These are phyloP conservation scores for Miichthys miiuy DNA, from an alignment of 2,797 vertebrate species.

Conservation along the genomic window DNA sequence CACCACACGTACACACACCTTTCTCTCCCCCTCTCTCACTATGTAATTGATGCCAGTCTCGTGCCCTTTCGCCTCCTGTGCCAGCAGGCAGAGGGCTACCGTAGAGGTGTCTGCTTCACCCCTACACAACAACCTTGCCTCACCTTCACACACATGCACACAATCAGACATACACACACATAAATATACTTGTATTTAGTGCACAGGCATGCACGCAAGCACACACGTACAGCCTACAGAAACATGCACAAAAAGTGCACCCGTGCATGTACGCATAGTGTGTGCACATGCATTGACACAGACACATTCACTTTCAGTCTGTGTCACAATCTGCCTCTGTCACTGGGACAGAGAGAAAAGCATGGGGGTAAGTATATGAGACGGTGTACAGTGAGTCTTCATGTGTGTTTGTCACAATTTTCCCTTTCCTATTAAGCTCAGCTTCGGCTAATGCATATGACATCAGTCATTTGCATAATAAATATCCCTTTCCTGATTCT, in stretches of 20 bases:
- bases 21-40: constrained; percentile 40
- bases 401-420: background rate
- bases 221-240: background rate
- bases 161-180: constrained; percentile 27
- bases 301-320: constrained; percentile 61
- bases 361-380: background rate
- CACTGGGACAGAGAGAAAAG: constrained; percentile 51
- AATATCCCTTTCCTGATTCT: background rate
- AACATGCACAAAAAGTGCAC: background rate
- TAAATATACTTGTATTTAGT: constrained; percentile 9
- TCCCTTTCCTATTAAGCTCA: background rate
- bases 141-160: constrained; percentile 79
- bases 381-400: background rate
- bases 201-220: constrained; percentile 10
- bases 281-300: background rate
- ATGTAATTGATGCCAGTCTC: constrained; percentile 84
- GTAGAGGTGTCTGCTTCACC: constrained; percentile 79
- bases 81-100: constrained; percentile 79
- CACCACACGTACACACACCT: constrained; percentile 35
- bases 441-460: background rate
- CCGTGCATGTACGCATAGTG: background rate
- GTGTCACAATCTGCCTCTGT: constrained; percentile 72
- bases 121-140: constrained; percentile 84
- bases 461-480: background rate
- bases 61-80: constrained; percentile 81